Conservation (phyloP, 1,140 invertebrate species). For the Sinonovacula constricta region DNA sequence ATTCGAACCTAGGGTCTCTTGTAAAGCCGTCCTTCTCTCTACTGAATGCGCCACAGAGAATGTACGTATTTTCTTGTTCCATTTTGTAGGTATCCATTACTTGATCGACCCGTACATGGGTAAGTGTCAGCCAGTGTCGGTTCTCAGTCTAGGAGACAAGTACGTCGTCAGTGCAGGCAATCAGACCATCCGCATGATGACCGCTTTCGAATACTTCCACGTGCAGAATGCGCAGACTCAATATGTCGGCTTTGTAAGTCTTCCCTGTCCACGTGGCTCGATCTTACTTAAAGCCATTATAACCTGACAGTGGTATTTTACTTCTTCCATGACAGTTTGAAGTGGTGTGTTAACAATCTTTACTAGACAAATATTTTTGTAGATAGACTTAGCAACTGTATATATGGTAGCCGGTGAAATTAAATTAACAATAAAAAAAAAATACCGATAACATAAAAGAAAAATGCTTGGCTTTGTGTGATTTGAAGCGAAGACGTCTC, state of each 20-base stretch:
- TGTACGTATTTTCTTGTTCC: not conserved
- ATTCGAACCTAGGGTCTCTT: too few relatives aligned
- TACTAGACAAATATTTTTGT: not conserved
- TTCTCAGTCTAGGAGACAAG: conserved; percentile 11
- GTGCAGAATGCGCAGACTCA: conserved; percentile 13
- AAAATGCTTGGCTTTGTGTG: too few relatives aligned
- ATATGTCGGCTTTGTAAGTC: conserved; percentile 41
- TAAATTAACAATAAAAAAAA: too few relatives aligned
- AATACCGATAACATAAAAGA: too few relatives aligned
- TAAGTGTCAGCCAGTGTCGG: conserved; percentile 21
- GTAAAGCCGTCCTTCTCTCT: not conserved
- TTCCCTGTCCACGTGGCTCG: not conserved
- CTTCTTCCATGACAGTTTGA: too few relatives aligned
- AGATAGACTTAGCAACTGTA: too few relatives aligned
- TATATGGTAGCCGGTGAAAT: too few relatives aligned
- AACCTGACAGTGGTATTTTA: not conserved
- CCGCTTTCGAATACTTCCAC: conserved; percentile 29
- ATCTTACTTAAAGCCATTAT: not conserved
- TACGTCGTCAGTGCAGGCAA: conserved; percentile 16
- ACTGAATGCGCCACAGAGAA: not conserved
- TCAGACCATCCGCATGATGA: conserved; percentile 37
- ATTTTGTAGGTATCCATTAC: conserved; percentile 41
- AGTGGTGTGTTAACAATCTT: too few relatives aligned
- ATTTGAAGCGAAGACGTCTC: too few relatives aligned
- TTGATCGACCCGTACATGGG: conserved; percentile 43